Percentiles rank a stretch among this genome's conserved stretches.
Conservation (phyloP, 2,113 vertebrate species). For the Cyphomyrus discorhynchus region DNA sequence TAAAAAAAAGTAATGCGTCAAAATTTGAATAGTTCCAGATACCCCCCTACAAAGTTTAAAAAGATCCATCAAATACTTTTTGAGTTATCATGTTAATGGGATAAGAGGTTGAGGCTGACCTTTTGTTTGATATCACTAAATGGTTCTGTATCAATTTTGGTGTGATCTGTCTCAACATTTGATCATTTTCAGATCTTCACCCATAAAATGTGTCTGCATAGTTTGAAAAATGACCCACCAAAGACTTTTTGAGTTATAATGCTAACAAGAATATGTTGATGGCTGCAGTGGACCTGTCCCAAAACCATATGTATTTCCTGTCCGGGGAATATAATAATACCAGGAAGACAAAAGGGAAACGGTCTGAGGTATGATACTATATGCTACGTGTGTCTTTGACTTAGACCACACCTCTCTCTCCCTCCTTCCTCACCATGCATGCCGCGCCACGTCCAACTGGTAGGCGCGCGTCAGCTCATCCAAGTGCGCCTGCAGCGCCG, state of each 20-base stretch:
- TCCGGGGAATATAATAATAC: neutral
- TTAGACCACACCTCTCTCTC: neutral
- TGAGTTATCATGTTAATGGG: neutral
- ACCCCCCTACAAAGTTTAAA: neutral
- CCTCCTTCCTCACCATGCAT: constrained; percentile 71
- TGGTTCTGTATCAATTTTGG: neutral
- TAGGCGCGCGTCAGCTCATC: constrained; percentile 93
- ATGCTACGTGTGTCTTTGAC: neutral
- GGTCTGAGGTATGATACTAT: neutral
- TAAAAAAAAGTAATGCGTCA: neutral
- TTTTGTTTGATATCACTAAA: neutral
- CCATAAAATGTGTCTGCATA: neutral
- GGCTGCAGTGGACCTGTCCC: neutral
- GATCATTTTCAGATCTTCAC: neutral
- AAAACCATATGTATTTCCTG: neutral
- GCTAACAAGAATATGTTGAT: neutral
- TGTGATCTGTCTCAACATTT: neutral
- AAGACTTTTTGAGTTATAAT: neutral
- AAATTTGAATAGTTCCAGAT: neutral
- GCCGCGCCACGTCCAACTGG: constrained; percentile 91
- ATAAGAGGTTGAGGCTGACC: neutral
- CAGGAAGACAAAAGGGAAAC: neutral
- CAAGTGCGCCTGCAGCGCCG: constrained; percentile 89
- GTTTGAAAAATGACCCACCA: neutral
- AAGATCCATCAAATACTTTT: neutral